phyloP scores from a whole-genome alignment of 2,888 invertebrate species.

The Parnassius apollo region DNA sequence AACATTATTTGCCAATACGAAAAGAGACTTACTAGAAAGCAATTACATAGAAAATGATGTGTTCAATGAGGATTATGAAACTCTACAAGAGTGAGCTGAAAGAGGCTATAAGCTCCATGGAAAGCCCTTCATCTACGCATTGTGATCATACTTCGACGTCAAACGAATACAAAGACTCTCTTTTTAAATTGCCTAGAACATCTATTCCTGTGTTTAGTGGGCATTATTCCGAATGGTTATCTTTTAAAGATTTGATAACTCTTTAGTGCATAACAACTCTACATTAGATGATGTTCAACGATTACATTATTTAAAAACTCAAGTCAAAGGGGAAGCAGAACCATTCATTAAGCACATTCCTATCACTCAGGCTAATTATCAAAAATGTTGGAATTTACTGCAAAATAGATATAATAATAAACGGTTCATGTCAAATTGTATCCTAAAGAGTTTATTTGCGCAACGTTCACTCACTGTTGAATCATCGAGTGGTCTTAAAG shows the following conservation, averaged over 20 bases:
- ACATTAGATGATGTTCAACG: background rate
- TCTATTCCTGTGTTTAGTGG: background rate
- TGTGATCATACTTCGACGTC: background rate
- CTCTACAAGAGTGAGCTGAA: background rate
- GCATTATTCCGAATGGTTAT: background rate
- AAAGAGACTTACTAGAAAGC: background rate
- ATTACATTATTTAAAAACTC: conserved; percentile 6
- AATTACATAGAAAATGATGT: background rate
- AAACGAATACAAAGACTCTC: background rate
- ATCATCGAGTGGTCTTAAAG: conserved; percentile 25
- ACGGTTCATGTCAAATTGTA: conserved; percentile 25
- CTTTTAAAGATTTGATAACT: background rate
- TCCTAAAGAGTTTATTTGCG: conserved; percentile 25
- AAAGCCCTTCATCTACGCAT: background rate
- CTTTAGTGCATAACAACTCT: background rate
- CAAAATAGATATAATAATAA: background rate
- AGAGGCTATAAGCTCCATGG: background rate
- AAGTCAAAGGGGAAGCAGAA: background rate
- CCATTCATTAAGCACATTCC: background rate
- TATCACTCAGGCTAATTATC: background rate
- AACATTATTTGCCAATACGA: too few species aligned
- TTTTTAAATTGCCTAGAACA: background rate
- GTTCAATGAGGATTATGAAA: background rate
- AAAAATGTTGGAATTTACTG: conserved; percentile 1
- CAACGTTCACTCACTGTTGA: conserved; percentile 26